These are phyloP conservation scores for Dendropsophus ebraccatus DNA, from an alignment of 2,113 vertebrate species.

Conservation along the genomic window DNA sequence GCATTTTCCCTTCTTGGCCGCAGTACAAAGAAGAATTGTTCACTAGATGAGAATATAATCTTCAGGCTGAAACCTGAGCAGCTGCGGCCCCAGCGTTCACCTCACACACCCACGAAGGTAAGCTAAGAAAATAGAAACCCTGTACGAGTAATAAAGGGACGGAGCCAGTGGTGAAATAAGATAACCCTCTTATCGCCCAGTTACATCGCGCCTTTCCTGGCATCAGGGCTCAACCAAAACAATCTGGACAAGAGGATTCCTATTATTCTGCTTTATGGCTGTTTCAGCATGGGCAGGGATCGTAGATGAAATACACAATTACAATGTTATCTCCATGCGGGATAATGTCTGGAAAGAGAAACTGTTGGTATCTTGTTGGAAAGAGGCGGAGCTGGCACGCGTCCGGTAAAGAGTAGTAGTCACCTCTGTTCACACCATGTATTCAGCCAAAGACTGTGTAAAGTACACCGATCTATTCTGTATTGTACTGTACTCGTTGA, in stretches of 20 bases:
- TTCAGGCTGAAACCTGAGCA: constrained; percentile 48
- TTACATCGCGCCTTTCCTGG: constrained; percentile 29
- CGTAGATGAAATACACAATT: neutral
- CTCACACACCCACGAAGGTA: constrained; percentile 45
- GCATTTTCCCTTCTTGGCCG: constrained; percentile 51
- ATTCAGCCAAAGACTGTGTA: neutral
- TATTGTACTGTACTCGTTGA: too few species aligned
- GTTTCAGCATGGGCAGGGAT: neutral
- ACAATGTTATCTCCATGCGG: neutral
- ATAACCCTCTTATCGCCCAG: constrained; percentile 15
- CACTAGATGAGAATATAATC: constrained; percentile 1
- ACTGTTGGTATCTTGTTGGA: neutral
- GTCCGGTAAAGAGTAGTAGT: neutral
- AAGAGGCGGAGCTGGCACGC: neutral
- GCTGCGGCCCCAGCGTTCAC: constrained; percentile 15
- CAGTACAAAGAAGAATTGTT: constrained; percentile 49
- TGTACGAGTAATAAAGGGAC: neutral
- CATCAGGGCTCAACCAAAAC: constrained; percentile 17
- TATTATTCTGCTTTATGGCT: neutral
- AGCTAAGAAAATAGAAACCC: constrained; percentile 54
- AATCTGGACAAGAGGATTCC: neutral
- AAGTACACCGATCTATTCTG: too few species aligned
- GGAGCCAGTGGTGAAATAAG: constrained; percentile 26
- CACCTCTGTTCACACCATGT: neutral
- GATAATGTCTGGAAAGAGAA: neutral